Conservation (phyloP, 2,888 invertebrate genomes). For the Lutraria lutraria region DNA sequence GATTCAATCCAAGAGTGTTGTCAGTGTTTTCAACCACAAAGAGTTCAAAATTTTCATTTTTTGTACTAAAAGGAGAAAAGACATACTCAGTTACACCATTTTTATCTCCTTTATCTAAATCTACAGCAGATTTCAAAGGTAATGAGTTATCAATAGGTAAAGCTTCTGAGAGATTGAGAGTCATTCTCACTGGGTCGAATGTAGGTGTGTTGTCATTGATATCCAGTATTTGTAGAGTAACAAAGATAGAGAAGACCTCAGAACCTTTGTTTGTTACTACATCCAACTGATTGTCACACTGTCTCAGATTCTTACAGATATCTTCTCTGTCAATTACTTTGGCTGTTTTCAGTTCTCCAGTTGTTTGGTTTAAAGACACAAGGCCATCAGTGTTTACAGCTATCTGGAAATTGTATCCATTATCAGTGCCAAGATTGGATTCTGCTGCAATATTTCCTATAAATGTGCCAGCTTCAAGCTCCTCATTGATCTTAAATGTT, state of each 20-base stretch:
- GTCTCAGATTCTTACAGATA: constrained; percentile 63
- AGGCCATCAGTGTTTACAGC: constrained; percentile 31
- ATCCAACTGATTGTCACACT: constrained; percentile 66
- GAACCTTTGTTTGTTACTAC: constrained; percentile 58
- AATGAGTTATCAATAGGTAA: constrained; percentile 55
- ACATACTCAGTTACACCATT: constrained; percentile 68
- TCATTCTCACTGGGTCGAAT: constrained; percentile 58
- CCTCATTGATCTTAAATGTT: constrained; percentile 60
- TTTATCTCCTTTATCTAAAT: constrained; percentile 69
- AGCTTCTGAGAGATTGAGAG: constrained; percentile 67
- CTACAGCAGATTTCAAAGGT: constrained; percentile 62
- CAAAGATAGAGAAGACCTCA: constrained; percentile 56
- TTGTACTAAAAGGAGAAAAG: constrained; percentile 56
- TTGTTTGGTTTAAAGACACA: constrained; percentile 52
- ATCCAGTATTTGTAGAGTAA: constrained; percentile 67
- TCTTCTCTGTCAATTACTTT: constrained; percentile 68
- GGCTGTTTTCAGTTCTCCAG: constrained; percentile 67
- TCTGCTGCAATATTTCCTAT: constrained; percentile 73
- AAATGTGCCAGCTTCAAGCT: constrained; percentile 56
- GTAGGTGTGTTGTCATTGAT: constrained; percentile 74
- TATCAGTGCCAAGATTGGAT: constrained; percentile 61
- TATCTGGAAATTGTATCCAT: constrained; percentile 57
- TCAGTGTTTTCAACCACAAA: constrained; percentile 25
- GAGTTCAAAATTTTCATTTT: constrained; percentile 42
- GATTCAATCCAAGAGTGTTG: constrained; percentile 46